phyloP scores from a whole-genome alignment of 2,888 invertebrate genomes.

The Creontiades dilutus region DNA sequence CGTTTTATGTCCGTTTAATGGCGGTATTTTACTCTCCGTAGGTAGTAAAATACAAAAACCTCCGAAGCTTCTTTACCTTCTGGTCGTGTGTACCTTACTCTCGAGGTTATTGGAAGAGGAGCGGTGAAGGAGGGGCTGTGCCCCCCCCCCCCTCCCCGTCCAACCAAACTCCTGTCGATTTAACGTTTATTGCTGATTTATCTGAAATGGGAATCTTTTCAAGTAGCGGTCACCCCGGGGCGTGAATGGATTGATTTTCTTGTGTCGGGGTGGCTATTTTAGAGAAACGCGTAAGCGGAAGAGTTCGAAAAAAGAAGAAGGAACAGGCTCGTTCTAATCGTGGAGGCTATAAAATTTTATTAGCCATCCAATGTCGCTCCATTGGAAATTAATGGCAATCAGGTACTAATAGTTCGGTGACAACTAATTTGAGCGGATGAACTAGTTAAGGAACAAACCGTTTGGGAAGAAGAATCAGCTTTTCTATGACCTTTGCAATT shows the following conservation, averaged over 20 bases:
- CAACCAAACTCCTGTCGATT: conserved; percentile 27
- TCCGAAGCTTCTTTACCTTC: conserved; percentile 36
- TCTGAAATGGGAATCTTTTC: conserved; percentile 54
- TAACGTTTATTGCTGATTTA: conserved; percentile 62
- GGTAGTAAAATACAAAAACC: conserved; percentile 61
- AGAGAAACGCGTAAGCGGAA: not conserved
- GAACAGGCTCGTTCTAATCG: not conserved
- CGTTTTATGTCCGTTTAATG: conserved; percentile 67
- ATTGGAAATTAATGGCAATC: too few relatives aligned
- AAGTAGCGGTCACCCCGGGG: conserved; percentile 58
- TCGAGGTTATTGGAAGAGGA: not conserved
- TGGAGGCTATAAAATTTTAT: not conserved
- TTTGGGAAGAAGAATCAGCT: too few relatives aligned
- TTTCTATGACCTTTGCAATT: too few relatives aligned
- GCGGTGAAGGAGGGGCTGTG: not conserved
- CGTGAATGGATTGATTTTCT: conserved; percentile 42
- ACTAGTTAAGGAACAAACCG: too few relatives aligned
- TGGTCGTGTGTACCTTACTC: conserved; percentile 35
- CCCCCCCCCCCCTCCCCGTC: too few relatives aligned
- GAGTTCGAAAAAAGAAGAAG: not conserved
- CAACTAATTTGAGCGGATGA: not conserved
- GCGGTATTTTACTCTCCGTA: conserved; percentile 63
- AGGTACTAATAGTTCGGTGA: not conserved
- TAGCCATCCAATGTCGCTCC: not conserved
- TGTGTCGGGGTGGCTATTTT: conserved; percentile 14